phyloP scores from a whole-genome alignment of 2,888 invertebrate species.

The Alitta virens region DNA sequence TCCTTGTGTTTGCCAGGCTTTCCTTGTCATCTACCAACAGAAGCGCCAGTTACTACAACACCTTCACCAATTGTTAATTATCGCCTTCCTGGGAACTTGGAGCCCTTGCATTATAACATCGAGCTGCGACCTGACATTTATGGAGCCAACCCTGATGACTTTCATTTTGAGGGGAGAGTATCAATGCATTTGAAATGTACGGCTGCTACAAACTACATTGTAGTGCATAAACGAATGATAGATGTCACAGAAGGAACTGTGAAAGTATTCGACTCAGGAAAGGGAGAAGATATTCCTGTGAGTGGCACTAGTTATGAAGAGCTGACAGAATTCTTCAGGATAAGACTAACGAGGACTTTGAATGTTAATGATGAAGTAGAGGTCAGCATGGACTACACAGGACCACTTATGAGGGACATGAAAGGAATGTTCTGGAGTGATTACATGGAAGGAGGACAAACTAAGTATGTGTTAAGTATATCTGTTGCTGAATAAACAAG shows the following conservation, averaged over 20 bases:
- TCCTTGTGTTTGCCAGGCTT: no score
- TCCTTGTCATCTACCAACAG: neutral
- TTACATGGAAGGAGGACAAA: slow-evolving; percentile 23
- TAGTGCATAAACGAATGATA: neutral
- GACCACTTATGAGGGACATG: slow-evolving; percentile 20
- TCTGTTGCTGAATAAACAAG: neutral
- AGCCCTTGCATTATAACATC: slow-evolving; percentile 19
- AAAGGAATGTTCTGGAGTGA: slow-evolving; percentile 28
- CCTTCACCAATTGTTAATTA: neutral
- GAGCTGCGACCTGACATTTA: slow-evolving; percentile 22
- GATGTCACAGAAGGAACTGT: neutral
- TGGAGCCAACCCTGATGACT: slow-evolving; percentile 5
- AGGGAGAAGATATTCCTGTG: neutral
- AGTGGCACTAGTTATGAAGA: neutral
- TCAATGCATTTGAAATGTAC: slow-evolving; percentile 59
- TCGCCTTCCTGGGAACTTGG: slow-evolving; percentile 12
- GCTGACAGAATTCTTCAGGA: neutral
- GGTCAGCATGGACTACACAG: slow-evolving; percentile 16
- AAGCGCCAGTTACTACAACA: neutral
- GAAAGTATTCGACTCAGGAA: neutral
- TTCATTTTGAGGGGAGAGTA: slow-evolving; percentile 12
- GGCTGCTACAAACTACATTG: slow-evolving; percentile 62
- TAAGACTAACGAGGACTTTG: neutral
- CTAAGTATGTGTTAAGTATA: slow-evolving; percentile 13
- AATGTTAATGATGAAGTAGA: neutral